A percentile compares a stretch with the other conserved stretches of the same genome.
These are phyloP conservation scores for Sisyra nigra DNA, from an alignment of 2,888 invertebrate species.

Conservation along the genomic window DNA sequence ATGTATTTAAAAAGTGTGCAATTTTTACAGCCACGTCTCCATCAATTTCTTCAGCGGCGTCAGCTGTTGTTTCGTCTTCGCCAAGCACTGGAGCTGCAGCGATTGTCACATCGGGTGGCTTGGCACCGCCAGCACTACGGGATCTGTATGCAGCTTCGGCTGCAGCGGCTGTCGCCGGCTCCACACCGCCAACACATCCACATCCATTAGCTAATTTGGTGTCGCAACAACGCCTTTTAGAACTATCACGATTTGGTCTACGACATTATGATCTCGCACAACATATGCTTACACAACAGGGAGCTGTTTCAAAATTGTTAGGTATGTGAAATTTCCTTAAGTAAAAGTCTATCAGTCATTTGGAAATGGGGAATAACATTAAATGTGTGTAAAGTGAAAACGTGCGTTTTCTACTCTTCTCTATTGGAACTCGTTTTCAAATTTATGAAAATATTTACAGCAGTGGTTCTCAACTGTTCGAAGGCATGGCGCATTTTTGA, in stretches of 20 bases:
- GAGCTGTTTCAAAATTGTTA: constrained; percentile 77
- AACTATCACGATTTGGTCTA: constrained; percentile 63
- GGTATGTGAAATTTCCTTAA: constrained; percentile 40
- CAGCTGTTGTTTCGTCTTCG: constrained; percentile 24
- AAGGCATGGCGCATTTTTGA: no score
- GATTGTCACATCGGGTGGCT: constrained; percentile 19
- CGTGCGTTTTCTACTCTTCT: no score
- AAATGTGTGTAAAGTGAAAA: no score
- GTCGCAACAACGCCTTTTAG: constrained; percentile 64
- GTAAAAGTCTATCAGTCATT: no score
- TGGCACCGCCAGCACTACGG: constrained; percentile 22
- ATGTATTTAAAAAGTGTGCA: constrained; percentile 1
- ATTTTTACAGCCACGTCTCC: constrained; percentile 39
- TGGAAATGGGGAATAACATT: no score
- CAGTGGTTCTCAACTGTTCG: no score
- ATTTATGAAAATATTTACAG: no score
- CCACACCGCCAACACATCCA: constrained; percentile 30
- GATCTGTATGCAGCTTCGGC: constrained; percentile 24
- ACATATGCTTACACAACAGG: constrained; percentile 81
- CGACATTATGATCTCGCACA: constrained; percentile 83
- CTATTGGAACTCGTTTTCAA: no score
- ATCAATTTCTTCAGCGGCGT: constrained; percentile 33
- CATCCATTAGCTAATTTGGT: constrained; percentile 55
- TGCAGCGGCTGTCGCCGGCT: constrained; percentile 23
- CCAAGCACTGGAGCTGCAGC: constrained; percentile 21